phyloP scores from a whole-genome alignment of 1,140 invertebrate species.

The Drosophila repletoides region DNA sequence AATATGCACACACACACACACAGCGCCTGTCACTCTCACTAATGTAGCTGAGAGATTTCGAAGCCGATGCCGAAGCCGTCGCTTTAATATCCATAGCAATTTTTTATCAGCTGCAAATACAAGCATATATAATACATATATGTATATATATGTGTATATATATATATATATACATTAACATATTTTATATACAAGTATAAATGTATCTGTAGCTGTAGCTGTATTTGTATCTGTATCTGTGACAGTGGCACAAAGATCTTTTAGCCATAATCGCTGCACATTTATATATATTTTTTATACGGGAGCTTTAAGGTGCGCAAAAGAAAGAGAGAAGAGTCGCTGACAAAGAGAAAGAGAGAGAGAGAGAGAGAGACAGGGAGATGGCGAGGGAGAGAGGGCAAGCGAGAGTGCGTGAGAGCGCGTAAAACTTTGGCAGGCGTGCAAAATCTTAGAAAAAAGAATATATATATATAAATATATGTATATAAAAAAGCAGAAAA shows the following conservation, averaged over 20 bases:
- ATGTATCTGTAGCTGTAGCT: slow-evolving; percentile 4
- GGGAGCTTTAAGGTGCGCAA: slow-evolving; percentile 60
- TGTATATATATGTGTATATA: not conserved
- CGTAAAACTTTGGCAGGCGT: slow-evolving; percentile 56
- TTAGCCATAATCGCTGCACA: slow-evolving; percentile 72
- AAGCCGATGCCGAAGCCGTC: slow-evolving; percentile 22
- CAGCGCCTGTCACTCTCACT: slow-evolving; percentile 21
- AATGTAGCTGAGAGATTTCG: slow-evolving; percentile 23
- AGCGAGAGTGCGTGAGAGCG: slow-evolving; percentile 64
- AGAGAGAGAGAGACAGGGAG: slow-evolving; percentile 22
- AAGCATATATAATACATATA: slow-evolving; percentile 2
- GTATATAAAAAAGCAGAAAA: slow-evolving; percentile 21
- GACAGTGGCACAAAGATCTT: slow-evolving; percentile 55
- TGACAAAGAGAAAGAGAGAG: slow-evolving; percentile 17
- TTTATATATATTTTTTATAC: slow-evolving; percentile 56
- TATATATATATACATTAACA: slow-evolving; percentile 12
- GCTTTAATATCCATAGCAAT: slow-evolving; percentile 43
- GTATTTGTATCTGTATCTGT: slow-evolving; percentile 41
- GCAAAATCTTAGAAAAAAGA: slow-evolving; percentile 58
- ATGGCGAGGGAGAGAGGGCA: slow-evolving; percentile 6
- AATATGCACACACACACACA: slow-evolving; percentile 14
- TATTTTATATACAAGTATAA: not conserved
- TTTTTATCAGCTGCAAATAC: slow-evolving; percentile 36
- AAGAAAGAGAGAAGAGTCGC: slow-evolving; percentile 18
- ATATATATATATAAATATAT: slow-evolving; percentile 13